Evolutionary conservation across 2,113 vertebrate genomes (phyloP).

Genomic region (Chelonoidis abingdonii): DNA sequence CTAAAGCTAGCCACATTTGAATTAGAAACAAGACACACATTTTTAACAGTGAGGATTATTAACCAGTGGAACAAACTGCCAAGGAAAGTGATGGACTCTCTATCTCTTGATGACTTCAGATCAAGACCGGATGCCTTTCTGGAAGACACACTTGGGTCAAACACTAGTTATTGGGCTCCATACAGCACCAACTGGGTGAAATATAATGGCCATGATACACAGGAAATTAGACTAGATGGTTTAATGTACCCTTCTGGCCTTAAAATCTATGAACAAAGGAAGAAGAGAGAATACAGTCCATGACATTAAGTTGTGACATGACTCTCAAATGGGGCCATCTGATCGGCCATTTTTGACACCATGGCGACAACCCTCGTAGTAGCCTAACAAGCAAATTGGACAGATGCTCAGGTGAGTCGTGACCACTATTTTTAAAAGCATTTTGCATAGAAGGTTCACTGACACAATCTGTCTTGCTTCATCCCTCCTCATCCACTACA

Average conservation of each 20-base stretch:
- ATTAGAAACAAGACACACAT: not conserved
- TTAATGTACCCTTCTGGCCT: not conserved
- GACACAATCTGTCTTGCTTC: not conserved
- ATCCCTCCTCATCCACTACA: not conserved
- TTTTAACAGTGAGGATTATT: not conserved
- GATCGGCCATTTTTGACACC: not conserved
- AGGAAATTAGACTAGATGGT: accelerated
- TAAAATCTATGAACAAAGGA: not conserved
- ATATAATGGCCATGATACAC: not conserved
- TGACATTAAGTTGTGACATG: not conserved
- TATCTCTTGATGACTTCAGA: not conserved
- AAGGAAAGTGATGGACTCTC: not conserved
- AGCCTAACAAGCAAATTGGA: not conserved
- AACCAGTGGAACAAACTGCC: not conserved
- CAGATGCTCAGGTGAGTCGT: accelerated
- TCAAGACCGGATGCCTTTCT: not conserved
- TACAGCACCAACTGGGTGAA: not conserved
- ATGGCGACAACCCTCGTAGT: not conserved
- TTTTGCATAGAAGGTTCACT: not conserved
- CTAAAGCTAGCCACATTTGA: not conserved
- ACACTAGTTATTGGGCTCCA: accelerated
- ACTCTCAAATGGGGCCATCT: not conserved
- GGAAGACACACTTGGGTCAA: not conserved
- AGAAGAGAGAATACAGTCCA: not conserved
- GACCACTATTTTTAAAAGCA: accelerated